These are phyloP conservation scores for Enteromius trimaculatus DNA, from an alignment of 2,797 vertebrate genomes.

Conservation along the genomic window DNA sequence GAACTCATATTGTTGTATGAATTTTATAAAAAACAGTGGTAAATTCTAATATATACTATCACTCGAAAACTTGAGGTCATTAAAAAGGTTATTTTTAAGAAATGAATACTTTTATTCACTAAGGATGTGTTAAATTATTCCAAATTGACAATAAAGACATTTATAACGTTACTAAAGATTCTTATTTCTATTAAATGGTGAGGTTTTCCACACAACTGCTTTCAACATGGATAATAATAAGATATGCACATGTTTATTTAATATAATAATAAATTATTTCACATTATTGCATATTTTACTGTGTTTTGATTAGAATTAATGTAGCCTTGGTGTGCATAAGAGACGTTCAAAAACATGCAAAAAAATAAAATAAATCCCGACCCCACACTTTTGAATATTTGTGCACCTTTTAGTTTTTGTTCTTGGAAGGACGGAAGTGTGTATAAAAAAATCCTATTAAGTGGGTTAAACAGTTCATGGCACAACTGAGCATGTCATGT, in stretches of 20 bases:
- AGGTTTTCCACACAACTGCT: background rate
- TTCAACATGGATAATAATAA: background rate
- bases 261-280: background rate
- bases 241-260: background rate
- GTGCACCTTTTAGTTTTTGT: background rate
- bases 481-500: constrained; percentile 16
- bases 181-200: background rate
- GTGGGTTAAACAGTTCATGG: constrained; percentile 13
- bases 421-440: background rate
- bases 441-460: constrained; percentile 5
- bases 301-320: background rate
- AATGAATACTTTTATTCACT: background rate
- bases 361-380: background rate
- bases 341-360: background rate
- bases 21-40: background rate
- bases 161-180: too few relatives aligned
- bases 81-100: background rate
- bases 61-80: background rate
- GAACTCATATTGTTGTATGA: background rate
- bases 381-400: background rate
- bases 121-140: background rate
- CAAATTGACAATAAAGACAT: background rate
- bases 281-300: background rate
- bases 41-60: background rate
- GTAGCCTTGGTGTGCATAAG: background rate